These are phyloP conservation scores for Myrmecobius fasciatus DNA, from an alignment of 2,113 vertebrate genomes.

Conservation along the genomic window DNA sequence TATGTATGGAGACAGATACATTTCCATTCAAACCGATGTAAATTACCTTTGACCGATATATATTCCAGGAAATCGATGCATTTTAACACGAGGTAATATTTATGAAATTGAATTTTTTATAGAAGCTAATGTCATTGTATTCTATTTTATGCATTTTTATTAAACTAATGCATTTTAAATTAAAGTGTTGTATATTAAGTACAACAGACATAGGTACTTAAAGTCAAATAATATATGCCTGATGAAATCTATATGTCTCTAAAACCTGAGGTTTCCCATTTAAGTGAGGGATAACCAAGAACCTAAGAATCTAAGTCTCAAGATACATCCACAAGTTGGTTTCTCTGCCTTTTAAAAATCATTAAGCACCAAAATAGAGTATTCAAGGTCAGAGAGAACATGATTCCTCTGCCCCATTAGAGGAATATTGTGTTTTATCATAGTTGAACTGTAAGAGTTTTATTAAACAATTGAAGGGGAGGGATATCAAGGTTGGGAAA, in stretches of 20 bases:
- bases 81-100: constrained; percentile 89
- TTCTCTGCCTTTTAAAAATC: constrained; percentile 68
- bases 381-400: neutral
- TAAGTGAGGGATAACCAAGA: constrained; percentile 80
- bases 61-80: constrained; percentile 87
- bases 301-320: constrained; percentile 67
- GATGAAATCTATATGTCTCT: constrained; percentile 84
- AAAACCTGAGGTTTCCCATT: constrained; percentile 80
- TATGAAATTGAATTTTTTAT: constrained; percentile 89
- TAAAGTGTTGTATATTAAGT: constrained; percentile 88
- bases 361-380: constrained; percentile 16
- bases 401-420: constrained; percentile 22
- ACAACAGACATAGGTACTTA: constrained; percentile 85
- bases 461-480: constrained; percentile 52
- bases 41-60: constrained; percentile 86
- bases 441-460: constrained; percentile 19
- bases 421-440: constrained; percentile 8
- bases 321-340: constrained; percentile 74
- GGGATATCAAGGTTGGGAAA: neutral
- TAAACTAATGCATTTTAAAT: constrained; percentile 90
- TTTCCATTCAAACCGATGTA: constrained; percentile 83
- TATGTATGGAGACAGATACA: constrained; percentile 75
- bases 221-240: constrained; percentile 86
- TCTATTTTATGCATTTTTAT: constrained; percentile 89
- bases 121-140: constrained; percentile 86